Percentiles rank a stretch among this genome's conserved stretches.
Conservation (phyloP, 2,113 vertebrate species). For the Plecotus auritus region DNA sequence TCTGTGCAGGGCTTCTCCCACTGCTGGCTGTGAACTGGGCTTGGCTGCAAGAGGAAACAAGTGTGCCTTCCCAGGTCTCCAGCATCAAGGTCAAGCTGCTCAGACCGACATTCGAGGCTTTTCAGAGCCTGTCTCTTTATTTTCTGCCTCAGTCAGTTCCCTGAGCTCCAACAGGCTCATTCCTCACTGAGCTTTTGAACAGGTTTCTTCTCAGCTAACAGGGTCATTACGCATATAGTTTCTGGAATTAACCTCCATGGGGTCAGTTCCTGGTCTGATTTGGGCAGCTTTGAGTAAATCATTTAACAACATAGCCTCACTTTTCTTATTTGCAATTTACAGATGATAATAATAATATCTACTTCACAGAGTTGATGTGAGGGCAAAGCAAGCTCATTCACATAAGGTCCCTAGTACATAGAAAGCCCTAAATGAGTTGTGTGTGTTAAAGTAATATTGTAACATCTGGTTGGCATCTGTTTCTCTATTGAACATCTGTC, state of each 20-base stretch:
- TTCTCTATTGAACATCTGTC: not conserved
- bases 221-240: not conserved
- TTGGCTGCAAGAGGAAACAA: not conserved
- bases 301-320: not conserved
- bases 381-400: not conserved
- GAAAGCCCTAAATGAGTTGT: rapidly evolving
- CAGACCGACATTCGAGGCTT: not conserved
- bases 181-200: not conserved
- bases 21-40: not conserved
- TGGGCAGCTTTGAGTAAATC: not conserved
- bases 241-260: not conserved
- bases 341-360: not conserved
- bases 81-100: not conserved
- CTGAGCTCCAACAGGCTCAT: not conserved
- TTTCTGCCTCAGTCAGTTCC: not conserved
- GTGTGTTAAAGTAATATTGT: not conserved
- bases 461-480: not conserved
- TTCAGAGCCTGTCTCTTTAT: not conserved
- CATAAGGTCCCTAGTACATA: not conserved
- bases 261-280: not conserved
- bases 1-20: not conserved
- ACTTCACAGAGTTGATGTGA: not conserved
- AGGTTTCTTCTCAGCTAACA: not conserved
- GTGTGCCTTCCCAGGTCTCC: not conserved
- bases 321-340: not conserved